Evolutionary conservation across 1,140 invertebrate genomes (phyloP), one percentile per base, ranked within the genome.

Genomic region (Apis cerana): DNA sequence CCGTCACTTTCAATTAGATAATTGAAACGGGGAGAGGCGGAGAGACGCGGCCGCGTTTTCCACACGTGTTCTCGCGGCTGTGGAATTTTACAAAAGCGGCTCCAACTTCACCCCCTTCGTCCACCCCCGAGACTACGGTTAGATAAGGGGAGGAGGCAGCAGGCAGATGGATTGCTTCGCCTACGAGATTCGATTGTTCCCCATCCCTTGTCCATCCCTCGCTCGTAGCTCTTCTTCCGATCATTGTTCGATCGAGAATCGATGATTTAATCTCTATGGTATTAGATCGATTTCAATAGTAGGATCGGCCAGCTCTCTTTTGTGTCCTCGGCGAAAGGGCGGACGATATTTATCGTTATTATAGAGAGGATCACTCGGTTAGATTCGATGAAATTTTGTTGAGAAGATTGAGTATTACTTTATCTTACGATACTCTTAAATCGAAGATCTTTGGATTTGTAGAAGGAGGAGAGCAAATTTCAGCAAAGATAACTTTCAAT

Each of bases 1-100:
- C 64, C 83, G 74, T 84, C 70, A 81, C 85, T 91, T 92, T 91
- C 91, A 92, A 92, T 93, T 92, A 92, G 89, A 88, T 92, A 92
- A 92, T 92, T 91, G 89, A 90, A 92, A 92, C 69, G 80, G 85
- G 80, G 85, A 68, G 78, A 82, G 84, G 70, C 23, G 23, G 72
- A 27, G 72, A 43, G 59, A 56, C 1, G n/a, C 75, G 72, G 48
- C 82, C 54, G 71, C 33, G 70, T 80, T 86, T 83, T 82, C 82
- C 82, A 81, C 58, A 85, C 88, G 81, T 84, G 77, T 88, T 83
- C 87, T 79, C 83, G 87, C 82, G 82, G 80, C 85, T 75, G 84
- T 54, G 88, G 85, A 88, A 91, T 91, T 89, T 88, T 89, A 84
- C 82, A 85, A 89, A 91, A 89, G 85, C 89, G 72, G 80, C 75